Conservation (phyloP, 1,140 invertebrate genomes). For the Sipha flava region DNA sequence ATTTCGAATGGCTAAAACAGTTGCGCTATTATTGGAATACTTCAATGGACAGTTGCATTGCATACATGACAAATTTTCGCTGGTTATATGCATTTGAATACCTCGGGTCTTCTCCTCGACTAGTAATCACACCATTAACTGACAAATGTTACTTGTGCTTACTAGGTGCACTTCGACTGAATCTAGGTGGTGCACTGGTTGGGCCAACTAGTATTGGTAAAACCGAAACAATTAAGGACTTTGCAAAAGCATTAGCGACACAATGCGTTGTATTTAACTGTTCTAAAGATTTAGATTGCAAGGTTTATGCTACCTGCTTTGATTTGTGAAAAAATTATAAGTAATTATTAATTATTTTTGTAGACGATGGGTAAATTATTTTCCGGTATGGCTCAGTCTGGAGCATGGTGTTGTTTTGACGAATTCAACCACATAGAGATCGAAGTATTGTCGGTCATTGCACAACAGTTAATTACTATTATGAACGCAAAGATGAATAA, state of each 20-base stretch:
- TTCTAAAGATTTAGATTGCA: constrained; percentile 72
- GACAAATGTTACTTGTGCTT: constrained; percentile 80
- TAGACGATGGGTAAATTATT: constrained; percentile 52
- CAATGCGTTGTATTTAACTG: constrained; percentile 89
- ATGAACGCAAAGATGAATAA: constrained; percentile 63
- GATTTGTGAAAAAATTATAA: too few relatives aligned
- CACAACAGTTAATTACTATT: constrained; percentile 70
- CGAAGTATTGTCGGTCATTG: constrained; percentile 82
- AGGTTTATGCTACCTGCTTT: constrained; percentile 45
- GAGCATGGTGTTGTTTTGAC: constrained; percentile 87
- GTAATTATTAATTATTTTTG: constrained; percentile 54
- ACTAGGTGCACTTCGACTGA: constrained; percentile 76
- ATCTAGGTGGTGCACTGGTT: constrained; percentile 73
- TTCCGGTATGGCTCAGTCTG: constrained; percentile 74
- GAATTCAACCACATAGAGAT: constrained; percentile 88
- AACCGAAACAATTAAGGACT: constrained; percentile 88
- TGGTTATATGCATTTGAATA: constrained; percentile 84
- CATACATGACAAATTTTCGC: constrained; percentile 60
- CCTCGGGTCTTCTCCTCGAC: constrained; percentile 71
- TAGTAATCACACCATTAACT: constrained; percentile 73
- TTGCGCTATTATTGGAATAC: constrained; percentile 84
- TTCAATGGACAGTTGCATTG: constrained; percentile 53
- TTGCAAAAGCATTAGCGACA: constrained; percentile 76
- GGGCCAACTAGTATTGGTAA: constrained; percentile 86
- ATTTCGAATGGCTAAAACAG: constrained; percentile 90